A percentile compares a stretch with the other conserved stretches of the same genome.
Evolutionary conservation across 2,888 invertebrate genomes (phyloP).

Genomic region (Epirrhoe tristata): DNA sequence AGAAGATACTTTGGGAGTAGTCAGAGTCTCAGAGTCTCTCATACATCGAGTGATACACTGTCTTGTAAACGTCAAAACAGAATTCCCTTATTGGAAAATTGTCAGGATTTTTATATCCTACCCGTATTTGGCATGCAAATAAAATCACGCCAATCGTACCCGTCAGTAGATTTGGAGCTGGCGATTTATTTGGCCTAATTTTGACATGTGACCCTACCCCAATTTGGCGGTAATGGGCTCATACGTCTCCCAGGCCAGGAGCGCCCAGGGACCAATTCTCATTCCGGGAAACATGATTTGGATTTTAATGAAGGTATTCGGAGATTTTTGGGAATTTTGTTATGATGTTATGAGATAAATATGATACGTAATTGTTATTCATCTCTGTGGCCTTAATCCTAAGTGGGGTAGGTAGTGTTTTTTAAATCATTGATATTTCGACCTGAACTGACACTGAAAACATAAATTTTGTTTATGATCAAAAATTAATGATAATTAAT

Average conservation of each 20-base stretch:
- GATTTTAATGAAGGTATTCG: constrained; percentile 30
- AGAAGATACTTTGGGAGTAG: too few relatives aligned
- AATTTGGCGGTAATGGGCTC: constrained; percentile 41
- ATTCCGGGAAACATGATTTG: constrained; percentile 30
- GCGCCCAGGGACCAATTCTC: constrained; percentile 30
- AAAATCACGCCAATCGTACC: constrained; percentile 20
- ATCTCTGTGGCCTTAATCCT: too few relatives aligned
- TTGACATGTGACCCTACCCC: constrained; percentile 35
- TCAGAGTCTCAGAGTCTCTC: too few relatives aligned
- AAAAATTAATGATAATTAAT: too few relatives aligned
- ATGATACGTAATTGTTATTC: too few relatives aligned
- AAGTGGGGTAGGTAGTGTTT: too few relatives aligned
- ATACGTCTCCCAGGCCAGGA: constrained; percentile 40
- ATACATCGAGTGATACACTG: too few relatives aligned
- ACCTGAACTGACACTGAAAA: too few relatives aligned
- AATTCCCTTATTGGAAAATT: not conserved
- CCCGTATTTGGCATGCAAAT: constrained; percentile 18
- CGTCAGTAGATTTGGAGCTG: constrained; percentile 19
- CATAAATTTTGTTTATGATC: too few relatives aligned
- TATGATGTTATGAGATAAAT: not conserved
- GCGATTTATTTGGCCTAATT: constrained; percentile 35
- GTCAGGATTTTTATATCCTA: not conserved
- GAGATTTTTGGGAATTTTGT: not conserved
- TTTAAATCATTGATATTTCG: too few relatives aligned
- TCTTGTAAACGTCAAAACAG: not conserved